Percentiles rank a stretch among this genome's conserved stretches.
These are phyloP conservation scores for Prosapia bicincta DNA, from an alignment of 2,888 invertebrate species.

Conservation along the genomic window DNA sequence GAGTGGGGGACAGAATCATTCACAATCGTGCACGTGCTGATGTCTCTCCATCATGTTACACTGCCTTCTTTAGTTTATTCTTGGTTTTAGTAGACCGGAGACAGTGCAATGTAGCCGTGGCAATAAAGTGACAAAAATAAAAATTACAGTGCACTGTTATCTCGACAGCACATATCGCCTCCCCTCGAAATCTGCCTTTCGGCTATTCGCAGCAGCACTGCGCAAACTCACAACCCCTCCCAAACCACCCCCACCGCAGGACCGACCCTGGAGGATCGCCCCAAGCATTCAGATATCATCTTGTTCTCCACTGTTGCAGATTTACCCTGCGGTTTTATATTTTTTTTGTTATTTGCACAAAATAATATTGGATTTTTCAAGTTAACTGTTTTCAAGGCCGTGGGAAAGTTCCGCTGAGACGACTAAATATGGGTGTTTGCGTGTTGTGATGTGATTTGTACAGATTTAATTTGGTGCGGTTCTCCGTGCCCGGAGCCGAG, in stretches of 20 bases:
- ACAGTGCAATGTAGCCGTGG: not conserved
- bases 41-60: too few species aligned
- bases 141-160: not conserved
- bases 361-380: not conserved
- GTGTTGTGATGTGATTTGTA: not conserved
- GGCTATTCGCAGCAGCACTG: not conserved
- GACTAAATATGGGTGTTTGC: not conserved
- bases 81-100: too few species aligned
- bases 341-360: not conserved
- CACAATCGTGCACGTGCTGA: too few species aligned
- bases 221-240: not conserved
- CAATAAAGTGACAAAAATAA: not conserved
- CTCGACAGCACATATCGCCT: not conserved
- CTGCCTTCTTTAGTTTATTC: too few species aligned
- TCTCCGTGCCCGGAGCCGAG: not conserved
- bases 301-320: not conserved
- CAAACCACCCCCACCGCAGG: not conserved
- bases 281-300: not conserved
- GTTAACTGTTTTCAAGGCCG: not conserved
- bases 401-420: not conserved
- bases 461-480: not conserved
- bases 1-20: too few species aligned
- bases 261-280: not conserved
- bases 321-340: not conserved
- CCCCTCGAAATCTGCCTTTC: not conserved